Percentiles rank a stretch among this genome's conserved stretches.
phyloP scores from a whole-genome alignment of 1,140 invertebrate genomes.

The Heliconius nattereri region DNA sequence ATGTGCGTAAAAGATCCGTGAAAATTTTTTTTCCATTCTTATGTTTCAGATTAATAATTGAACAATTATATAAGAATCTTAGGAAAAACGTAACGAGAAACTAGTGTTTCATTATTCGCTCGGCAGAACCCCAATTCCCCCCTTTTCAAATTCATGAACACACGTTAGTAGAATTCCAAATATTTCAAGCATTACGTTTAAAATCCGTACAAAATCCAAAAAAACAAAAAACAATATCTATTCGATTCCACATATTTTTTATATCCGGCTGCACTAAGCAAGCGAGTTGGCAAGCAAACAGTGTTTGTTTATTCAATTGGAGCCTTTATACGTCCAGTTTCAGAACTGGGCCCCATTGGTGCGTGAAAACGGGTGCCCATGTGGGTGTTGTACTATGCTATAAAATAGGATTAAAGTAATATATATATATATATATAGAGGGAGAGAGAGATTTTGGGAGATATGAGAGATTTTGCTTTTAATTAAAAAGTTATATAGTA shows the following conservation, averaged over 20 bases:
- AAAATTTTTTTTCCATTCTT: too few species aligned
- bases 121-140: too few species aligned
- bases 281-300: slow-evolving; percentile 35
- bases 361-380: slow-evolving; percentile 38
- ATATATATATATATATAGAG: neutral
- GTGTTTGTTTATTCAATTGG: slow-evolving; percentile 40
- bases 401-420: slow-evolving; percentile 25
- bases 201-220: neutral
- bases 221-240: neutral
- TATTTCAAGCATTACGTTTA: neutral
- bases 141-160: too few species aligned
- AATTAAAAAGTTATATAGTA: neutral
- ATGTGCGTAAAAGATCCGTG: too few species aligned
- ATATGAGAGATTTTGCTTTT: neutral
- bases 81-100: too few species aligned
- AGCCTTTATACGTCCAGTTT: slow-evolving; percentile 43
- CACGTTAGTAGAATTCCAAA: neutral
- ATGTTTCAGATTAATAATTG: too few species aligned
- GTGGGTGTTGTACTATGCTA: slow-evolving; percentile 16
- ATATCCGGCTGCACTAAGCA: slow-evolving; percentile 32
- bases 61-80: too few species aligned
- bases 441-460: too few species aligned
- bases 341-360: slow-evolving; percentile 38
- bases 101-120: too few species aligned
- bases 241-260: slow-evolving; percentile 25